A percentile compares a stretch with the other conserved stretches of the same genome.
Evolutionary conservation across 2,888 invertebrate genomes (phyloP).

Genomic region (Mesorhabditis sp.): DNA sequence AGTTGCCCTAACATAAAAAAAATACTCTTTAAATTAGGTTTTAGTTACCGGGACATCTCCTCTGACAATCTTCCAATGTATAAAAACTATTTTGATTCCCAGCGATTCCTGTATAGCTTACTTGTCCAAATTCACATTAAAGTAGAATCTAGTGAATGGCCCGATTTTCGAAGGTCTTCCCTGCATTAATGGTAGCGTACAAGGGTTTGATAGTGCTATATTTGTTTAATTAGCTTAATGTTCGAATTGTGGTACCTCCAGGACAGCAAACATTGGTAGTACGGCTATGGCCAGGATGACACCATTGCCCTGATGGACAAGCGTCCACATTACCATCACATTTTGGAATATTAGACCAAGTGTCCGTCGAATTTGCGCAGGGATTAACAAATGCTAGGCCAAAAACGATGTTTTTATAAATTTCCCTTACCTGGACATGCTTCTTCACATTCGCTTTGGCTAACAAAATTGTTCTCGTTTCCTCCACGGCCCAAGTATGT

Average conservation of each 20-base stretch:
- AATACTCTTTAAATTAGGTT: background rate
- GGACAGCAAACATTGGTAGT: slow-evolving; percentile 30
- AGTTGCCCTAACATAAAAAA: slow-evolving; percentile 5
- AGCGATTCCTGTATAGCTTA: slow-evolving; percentile 16
- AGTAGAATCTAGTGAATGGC: background rate
- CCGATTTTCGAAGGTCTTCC: background rate
- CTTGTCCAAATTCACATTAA: background rate
- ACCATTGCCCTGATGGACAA: slow-evolving; percentile 30
- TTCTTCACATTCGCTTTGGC: slow-evolving; percentile 38
- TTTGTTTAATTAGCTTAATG: background rate
- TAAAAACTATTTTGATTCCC: slow-evolving; percentile 33
- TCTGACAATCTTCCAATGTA: slow-evolving; percentile 11
- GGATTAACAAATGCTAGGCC: background rate
- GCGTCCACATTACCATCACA: slow-evolving; percentile 12
- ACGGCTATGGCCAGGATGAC: slow-evolving; percentile 24
- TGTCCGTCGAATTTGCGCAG: background rate
- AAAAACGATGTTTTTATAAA: background rate
- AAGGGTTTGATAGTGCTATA: background rate
- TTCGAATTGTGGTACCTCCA: slow-evolving; percentile 8
- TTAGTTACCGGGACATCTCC: slow-evolving; percentile 11
- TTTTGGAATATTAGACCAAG: background rate
- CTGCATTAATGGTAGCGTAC: background rate
- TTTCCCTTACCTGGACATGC: slow-evolving; percentile 36
- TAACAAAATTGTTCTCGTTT: slow-evolving; percentile 56
- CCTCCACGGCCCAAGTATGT: slow-evolving; percentile 48